Evolutionary conservation across 2,113 vertebrate genomes (phyloP), one percentile per base, ranked within the genome.

Genomic region (Vulpes vulpes): DNA sequence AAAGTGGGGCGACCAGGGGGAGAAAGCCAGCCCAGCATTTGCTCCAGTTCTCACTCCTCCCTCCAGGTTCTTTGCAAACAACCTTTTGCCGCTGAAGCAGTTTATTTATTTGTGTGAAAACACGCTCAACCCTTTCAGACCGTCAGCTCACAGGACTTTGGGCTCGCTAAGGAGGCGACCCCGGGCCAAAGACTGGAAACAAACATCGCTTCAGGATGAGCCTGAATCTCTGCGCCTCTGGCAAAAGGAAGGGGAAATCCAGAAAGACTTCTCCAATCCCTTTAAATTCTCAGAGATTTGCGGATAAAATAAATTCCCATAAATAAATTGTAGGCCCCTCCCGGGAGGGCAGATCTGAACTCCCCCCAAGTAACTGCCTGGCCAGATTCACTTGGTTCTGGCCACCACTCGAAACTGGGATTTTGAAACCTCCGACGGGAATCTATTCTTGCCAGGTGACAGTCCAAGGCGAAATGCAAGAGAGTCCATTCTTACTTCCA

Each of bases 281-380:
- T 94, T 92, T 94, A 97, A 87, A 94, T 92, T 87, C 76, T 4
- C 71, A 14, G 95, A 97, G 97, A 98, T 97, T 98, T 98, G 76
- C 1, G 71, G 97, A 97, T 98, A 95, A 96, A 96, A 97, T 89
- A 96, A 93, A 97, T 94, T 96, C 97, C 94, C 97, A 96, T 97
- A 98, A 98, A 97, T 97, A 98, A 95, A 92, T 84, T n/a, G 38
- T 32, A 67, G 71, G 71, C 87, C 81, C 94, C 89, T 94, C 87
- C 71, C 3, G 30, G 82, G 88, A 95, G 95, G n/a, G 60, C 88
- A 55, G 86, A 62, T 51, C 95, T 53, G 67, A 78, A 78, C 57
- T 96, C 93, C 62, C 62, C 78, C 95, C 38, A 94, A 92, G 91
- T 83, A 84, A 71, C 3, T 25, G 84, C 43, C 73, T 59, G 17